These are phyloP conservation scores for Meloidogyne exigua DNA, from an alignment of 1,140 invertebrate species.

Conservation along the genomic window DNA sequence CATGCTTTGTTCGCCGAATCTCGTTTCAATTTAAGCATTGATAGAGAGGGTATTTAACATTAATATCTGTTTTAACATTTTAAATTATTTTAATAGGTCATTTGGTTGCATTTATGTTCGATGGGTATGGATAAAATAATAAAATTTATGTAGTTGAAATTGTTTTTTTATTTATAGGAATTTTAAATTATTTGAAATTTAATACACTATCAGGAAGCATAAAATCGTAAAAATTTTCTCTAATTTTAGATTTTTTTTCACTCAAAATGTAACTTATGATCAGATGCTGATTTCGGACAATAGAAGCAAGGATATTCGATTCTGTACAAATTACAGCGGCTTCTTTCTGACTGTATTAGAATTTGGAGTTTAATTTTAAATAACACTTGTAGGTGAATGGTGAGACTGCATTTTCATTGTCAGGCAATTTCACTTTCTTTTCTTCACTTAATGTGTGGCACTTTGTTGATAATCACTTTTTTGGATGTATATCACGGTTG, in stretches of 20 bases:
- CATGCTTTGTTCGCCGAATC: constrained; percentile 60
- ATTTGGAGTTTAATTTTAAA: neutral
- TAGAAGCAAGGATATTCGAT: constrained; percentile 56
- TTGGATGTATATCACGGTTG: constrained; percentile 33
- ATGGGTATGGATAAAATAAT: constrained; percentile 8
- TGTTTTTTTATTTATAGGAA: constrained; percentile 31
- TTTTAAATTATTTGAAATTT: too few species aligned
- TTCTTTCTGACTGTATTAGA: constrained; percentile 41
- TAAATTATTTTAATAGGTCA: neutral
- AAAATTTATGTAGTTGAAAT: too few species aligned
- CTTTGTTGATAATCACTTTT: constrained; percentile 42
- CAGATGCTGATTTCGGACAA: constrained; percentile 47
- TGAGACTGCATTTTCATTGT: constrained; percentile 45
- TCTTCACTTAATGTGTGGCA: constrained; percentile 51
- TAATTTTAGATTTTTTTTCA: constrained; percentile 53
- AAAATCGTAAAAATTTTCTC: too few species aligned
- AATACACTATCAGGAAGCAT: constrained; percentile 47
- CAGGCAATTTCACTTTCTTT: constrained; percentile 61
- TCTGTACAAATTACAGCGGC: constrained; percentile 44
- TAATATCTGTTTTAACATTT: too few species aligned
- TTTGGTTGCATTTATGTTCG: constrained; percentile 6
- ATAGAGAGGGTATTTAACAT: constrained; percentile 29
- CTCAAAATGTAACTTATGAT: constrained; percentile 47
- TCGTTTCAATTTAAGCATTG: constrained; percentile 55
- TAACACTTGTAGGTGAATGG: constrained; percentile 42